Percentiles rank a stretch among this genome's conserved stretches.
Conservation (phyloP, 1,140 invertebrate species). For the Calosoma granatense region DNA sequence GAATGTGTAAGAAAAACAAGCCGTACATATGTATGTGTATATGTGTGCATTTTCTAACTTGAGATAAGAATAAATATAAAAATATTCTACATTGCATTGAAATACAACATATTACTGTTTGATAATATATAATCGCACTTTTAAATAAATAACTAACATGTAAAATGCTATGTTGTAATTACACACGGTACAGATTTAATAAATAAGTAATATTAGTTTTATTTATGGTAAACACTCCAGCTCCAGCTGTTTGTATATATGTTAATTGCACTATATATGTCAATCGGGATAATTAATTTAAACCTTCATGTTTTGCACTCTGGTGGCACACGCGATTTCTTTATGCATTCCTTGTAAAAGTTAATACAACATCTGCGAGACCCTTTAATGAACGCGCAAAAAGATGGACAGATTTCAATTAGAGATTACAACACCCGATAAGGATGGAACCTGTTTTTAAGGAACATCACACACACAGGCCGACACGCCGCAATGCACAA, state of each 20-base stretch:
- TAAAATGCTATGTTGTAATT: too few relatives aligned
- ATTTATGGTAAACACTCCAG: too few relatives aligned
- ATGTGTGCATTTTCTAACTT: too few relatives aligned
- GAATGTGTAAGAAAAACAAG: too few relatives aligned
- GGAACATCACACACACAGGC: background rate
- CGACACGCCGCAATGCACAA: background rate
- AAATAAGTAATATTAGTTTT: too few relatives aligned
- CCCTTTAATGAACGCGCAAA: background rate
- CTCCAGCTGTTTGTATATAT: background rate
- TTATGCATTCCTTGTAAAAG: background rate
- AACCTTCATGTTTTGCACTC: background rate
- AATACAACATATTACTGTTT: too few relatives aligned
- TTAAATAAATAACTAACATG: too few relatives aligned
- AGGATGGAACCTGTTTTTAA: constrained; percentile 4
- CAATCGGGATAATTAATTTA: background rate
- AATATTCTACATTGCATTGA: too few relatives aligned
- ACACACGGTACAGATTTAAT: too few relatives aligned
- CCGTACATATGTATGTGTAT: too few relatives aligned
- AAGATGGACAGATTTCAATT: constrained; percentile 3
- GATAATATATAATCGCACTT: too few relatives aligned
- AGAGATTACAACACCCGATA: constrained; percentile 8
- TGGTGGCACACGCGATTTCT: background rate
- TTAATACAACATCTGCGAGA: background rate
- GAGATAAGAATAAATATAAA: too few relatives aligned
- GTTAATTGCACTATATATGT: background rate